Conservation (phyloP, 2,113 vertebrate genomes). For the Coturnix japonica region DNA sequence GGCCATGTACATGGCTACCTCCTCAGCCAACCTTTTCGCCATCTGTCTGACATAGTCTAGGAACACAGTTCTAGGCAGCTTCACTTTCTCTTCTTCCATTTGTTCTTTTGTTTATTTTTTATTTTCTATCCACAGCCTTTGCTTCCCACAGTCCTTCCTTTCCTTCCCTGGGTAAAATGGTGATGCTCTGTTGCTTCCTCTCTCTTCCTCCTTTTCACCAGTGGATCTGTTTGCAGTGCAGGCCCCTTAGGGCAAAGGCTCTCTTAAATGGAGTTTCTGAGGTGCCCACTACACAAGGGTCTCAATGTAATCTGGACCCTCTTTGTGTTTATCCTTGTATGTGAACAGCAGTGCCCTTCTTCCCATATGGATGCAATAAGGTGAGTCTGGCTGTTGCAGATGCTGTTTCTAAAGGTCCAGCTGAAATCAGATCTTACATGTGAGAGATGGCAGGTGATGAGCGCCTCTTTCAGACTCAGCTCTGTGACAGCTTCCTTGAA, state of each 20-base stretch:
- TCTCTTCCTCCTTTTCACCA: background rate
- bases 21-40: background rate
- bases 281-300: accelerated
- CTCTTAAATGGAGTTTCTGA: background rate
- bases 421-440: background rate
- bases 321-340: background rate
- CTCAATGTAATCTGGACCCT: background rate
- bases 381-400: background rate
- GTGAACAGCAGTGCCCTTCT: background rate
- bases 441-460: background rate
- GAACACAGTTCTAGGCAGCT: background rate
- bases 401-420: background rate
- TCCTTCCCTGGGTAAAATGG: background rate
- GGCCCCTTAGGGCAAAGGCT: background rate
- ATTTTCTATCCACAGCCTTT: background rate
- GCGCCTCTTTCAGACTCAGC: background rate
- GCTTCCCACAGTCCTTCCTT: background rate
- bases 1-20: background rate
- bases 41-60: background rate
- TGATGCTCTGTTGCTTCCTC: background rate
- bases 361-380: background rate
- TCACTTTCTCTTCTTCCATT: background rate
- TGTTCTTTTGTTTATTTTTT: background rate
- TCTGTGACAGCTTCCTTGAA: background rate
- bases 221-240: background rate